These are phyloP conservation scores for Drymonia ruficornis DNA, from an alignment of 2,888 invertebrate species.

Conservation along the genomic window DNA sequence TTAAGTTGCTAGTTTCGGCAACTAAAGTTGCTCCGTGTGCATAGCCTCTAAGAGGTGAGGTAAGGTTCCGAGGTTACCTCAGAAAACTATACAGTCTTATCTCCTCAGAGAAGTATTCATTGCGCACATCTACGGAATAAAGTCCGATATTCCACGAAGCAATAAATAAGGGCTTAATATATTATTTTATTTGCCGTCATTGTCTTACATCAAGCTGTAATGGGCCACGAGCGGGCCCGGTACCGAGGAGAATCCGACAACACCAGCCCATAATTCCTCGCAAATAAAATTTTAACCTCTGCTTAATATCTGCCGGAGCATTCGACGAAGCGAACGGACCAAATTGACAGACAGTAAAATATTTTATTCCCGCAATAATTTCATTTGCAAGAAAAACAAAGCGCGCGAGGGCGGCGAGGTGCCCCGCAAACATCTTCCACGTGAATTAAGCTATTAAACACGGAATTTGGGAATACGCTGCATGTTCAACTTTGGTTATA, in stretches of 20 bases:
- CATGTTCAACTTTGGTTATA: conserved; percentile 63
- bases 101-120: too few species aligned
- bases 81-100: too few species aligned
- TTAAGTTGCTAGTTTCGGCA: too few species aligned
- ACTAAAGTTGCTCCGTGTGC: too few species aligned
- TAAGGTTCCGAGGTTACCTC: too few species aligned
- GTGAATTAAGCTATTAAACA: conserved; percentile 81
- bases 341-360: conserved; percentile 84
- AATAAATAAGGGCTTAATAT: conserved; percentile 64
- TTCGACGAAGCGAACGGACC: conserved; percentile 51
- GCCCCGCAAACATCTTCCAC: conserved; percentile 74
- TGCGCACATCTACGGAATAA: conserved; percentile 4
- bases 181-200: conserved; percentile 73
- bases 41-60: too few species aligned
- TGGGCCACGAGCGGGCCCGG: conserved; percentile 60
- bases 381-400: conserved; percentile 82
- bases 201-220: conserved; percentile 73
- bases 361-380: conserved; percentile 82
- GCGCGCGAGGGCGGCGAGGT: conserved; percentile 44
- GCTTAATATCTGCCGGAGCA: conserved; percentile 77
- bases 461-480: conserved; percentile 55
- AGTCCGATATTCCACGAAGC: conserved; percentile 44
- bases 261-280: conserved; percentile 69
- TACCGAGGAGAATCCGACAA: conserved; percentile 64
- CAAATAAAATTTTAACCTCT: conserved; percentile 84